A percentile compares a stretch with the other conserved stretches of the same genome.
These are phyloP conservation scores for Rhaphigaster nebulosa DNA, from an alignment of 2,888 invertebrate genomes.

Conservation along the genomic window DNA sequence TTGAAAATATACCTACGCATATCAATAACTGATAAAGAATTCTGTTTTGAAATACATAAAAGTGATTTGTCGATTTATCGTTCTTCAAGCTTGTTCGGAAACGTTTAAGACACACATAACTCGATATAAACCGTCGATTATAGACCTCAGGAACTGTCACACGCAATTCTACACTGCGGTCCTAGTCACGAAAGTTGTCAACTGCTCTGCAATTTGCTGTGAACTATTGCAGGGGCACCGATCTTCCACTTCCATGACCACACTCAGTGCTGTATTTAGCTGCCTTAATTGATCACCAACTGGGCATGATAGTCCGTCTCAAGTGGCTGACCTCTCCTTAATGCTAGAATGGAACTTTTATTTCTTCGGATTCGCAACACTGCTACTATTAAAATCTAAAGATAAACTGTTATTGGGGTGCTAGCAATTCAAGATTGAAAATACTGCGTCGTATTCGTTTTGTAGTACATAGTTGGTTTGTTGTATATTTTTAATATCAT, in stretches of 20 bases:
- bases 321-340: not conserved
- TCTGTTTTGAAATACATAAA: no score
- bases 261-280: constrained; percentile 2
- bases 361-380: not conserved
- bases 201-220: not conserved
- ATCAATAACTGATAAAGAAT: no score
- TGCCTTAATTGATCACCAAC: constrained; percentile 4
- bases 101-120: no score
- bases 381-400: not conserved
- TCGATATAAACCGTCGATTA: no score
- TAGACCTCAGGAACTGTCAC: not conserved
- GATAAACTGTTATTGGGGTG: not conserved
- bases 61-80: no score
- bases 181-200: not conserved
- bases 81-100: no score
- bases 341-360: not conserved
- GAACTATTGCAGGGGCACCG: not conserved
- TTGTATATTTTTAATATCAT: no score
- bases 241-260: constrained; percentile 21
- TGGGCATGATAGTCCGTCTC: not conserved
- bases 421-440: no score
- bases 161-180: not conserved
- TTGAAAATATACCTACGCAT: no score
- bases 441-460: no score
- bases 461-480: no score